Base-by-base conservation (phyloP, 2,888 invertebrate genomes). In the Lapara coniferarum region DNA sequence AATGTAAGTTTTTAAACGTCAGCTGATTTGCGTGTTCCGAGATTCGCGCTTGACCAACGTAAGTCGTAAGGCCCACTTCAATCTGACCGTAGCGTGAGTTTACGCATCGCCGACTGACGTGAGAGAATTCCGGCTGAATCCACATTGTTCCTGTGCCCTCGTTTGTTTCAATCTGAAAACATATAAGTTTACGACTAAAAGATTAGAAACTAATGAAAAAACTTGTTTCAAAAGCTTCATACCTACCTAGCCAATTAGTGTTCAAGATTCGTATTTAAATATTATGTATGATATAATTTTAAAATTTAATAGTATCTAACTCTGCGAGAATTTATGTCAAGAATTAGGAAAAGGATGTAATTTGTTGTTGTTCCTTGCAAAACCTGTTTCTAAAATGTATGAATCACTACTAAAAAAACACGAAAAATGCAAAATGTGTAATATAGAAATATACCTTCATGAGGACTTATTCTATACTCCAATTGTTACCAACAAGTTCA, bases 41-140 rank as follows among this genome's bases (percentile, higher is more conserved):
- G 82, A 82, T 78, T 83, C 80, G 81, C 79, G 78, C 81, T 83
- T 79, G 77, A 77, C 73, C 80, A 81, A 71, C 76, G 80, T 80
- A 85, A 84, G 56, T 37, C 16, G 83, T 84, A 80, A 78, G 81
- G 81, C 81, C 79, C 77, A 78, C 83, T 82, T 7, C 82, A 86
- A 89, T 87, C 89, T 89, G 86, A 89, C 89, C 92, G 88, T 90
- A 85, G 87, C 87, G 83, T 80, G 78, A 75, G 82, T 90, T 88
- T 80, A 89, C 88, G 93, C 91, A 86, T 86, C 89, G 91, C 75
- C 85, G 88, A 85, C 76, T 82, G 74, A 78, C 91, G 93, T 93
- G 93, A 86, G 93, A 93, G 91, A 81, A 89, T 85, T 86, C 85
- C 84, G 81, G 82, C 82, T 82, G 77, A 80, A 78, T 83, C 78